These are phyloP conservation scores for Spheniscus humboldti DNA, from an alignment of 2,797 vertebrate species.

Conservation along the genomic window DNA sequence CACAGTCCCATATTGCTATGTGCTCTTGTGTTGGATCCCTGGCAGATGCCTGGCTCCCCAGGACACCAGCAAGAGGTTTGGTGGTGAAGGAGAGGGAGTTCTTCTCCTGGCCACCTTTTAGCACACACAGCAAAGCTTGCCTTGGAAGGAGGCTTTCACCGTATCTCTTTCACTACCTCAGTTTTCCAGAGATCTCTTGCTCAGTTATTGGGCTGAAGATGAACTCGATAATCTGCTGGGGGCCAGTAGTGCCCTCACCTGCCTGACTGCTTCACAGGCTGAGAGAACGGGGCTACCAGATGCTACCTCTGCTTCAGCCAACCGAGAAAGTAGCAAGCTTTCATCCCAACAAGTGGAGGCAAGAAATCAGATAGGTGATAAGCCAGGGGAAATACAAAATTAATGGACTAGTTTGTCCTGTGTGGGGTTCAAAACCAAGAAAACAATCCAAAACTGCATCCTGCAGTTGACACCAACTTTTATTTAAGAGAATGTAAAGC, in stretches of 20 bases:
- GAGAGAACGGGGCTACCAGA: neutral
- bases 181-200: neutral
- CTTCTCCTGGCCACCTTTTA: neutral
- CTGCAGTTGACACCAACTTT: neutral
- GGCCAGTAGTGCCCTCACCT: too few species aligned
- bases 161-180: neutral
- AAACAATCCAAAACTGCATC: neutral
- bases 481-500: neutral
- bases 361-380: neutral
- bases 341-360: rapidly evolving
- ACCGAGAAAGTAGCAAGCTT: rapidly evolving
- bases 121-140: neutral
- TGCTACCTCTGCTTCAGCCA: neutral
- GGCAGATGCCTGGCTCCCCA: neutral
- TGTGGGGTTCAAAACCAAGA: neutral
- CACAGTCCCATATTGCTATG: neutral
- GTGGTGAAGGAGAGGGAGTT: neutral
- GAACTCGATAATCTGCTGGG: neutral
- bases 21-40: neutral
- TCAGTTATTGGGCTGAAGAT: neutral
- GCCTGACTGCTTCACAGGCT: neutral
- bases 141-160: neutral
- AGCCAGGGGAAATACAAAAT: neutral
- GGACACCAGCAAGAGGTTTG: neutral
- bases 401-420: neutral